Conservation (phyloP, 2,888 invertebrate species). For the Caradrina kadenii region DNA sequence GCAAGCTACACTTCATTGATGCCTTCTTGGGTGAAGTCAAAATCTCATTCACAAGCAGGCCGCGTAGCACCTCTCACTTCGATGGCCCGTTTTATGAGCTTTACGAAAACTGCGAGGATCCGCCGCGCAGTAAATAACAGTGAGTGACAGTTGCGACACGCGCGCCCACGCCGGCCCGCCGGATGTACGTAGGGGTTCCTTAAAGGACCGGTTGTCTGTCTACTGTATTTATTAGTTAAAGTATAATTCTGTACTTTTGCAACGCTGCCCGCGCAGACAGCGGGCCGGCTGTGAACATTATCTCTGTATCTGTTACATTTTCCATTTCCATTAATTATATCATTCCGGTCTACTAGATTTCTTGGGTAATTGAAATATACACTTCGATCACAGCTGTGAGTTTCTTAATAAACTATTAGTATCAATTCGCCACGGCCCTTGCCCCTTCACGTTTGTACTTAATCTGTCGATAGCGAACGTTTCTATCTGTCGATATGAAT, state of each 20-base stretch:
- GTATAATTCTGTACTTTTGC: conserved; percentile 80
- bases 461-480: conserved; percentile 76
- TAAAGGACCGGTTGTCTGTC: conserved; percentile 84
- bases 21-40: conserved; percentile 74
- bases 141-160: conserved; percentile 85
- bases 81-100: conserved; percentile 68
- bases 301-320: conserved; percentile 86
- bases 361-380: conserved; percentile 82
- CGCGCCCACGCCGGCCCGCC: conserved; percentile 84
- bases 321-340: conserved; percentile 88
- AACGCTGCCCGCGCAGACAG: conserved; percentile 84
- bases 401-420: conserved; percentile 84
- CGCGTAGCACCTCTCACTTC: conserved; percentile 74
- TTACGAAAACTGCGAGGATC: conserved; percentile 76
- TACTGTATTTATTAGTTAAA: conserved; percentile 72
- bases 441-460: conserved; percentile 76
- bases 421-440: conserved; percentile 80
- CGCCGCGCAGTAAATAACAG: conserved; percentile 79
- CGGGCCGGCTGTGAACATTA: conserved; percentile 84
- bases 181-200: conserved; percentile 89
- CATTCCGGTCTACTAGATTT: conserved; percentile 74
- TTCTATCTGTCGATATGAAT: conserved; percentile 78
- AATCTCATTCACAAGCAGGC: conserved; percentile 78
- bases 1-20: conserved; percentile 80
- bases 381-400: conserved; percentile 80